Conservation (phyloP, 2,797 vertebrate genomes). For the Xiphorhynchus erythropygius region DNA sequence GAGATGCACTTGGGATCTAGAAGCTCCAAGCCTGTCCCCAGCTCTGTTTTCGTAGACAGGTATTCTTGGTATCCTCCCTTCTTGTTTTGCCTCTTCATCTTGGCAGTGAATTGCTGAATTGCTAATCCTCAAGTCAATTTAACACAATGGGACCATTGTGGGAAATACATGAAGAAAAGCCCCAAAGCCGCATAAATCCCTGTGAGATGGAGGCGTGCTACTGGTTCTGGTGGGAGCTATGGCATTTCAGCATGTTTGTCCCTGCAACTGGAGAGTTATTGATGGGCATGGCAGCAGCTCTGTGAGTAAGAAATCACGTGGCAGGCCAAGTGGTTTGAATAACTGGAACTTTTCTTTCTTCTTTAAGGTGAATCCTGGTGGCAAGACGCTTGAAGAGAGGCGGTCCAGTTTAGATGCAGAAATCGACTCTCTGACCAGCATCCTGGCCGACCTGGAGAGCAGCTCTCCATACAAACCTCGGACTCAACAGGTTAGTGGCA, state of each 20-base stretch:
- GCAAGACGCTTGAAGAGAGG: slow-evolving; percentile 92
- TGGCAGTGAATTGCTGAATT: fast-evolving
- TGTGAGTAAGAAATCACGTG: background rate
- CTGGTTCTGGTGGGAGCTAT: background rate
- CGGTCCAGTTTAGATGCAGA: slow-evolving; percentile 95
- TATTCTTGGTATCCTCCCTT: fast-evolving
- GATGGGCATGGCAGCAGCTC: background rate
- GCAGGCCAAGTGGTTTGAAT: background rate
- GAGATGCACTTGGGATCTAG: background rate
- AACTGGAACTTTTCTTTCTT: background rate
- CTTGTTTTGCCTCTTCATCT: background rate
- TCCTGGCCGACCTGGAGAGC: slow-evolving; percentile 93
- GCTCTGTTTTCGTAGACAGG: background rate
- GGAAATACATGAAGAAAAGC: background rate
- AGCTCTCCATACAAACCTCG: slow-evolving; percentile 94
- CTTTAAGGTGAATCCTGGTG: slow-evolving; percentile 84
- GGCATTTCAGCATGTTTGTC: background rate
- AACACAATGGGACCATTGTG: background rate
- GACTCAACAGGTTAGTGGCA: slow-evolving; percentile 79
- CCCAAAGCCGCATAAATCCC: background rate
- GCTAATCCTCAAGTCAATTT: background rate
- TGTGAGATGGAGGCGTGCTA: background rate
- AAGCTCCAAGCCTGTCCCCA: background rate
- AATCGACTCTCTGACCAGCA: slow-evolving; percentile 96
- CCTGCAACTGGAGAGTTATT: background rate